Conservation (phyloP, 2,797 vertebrate genomes). For the Microctenopoma lineatum region DNA sequence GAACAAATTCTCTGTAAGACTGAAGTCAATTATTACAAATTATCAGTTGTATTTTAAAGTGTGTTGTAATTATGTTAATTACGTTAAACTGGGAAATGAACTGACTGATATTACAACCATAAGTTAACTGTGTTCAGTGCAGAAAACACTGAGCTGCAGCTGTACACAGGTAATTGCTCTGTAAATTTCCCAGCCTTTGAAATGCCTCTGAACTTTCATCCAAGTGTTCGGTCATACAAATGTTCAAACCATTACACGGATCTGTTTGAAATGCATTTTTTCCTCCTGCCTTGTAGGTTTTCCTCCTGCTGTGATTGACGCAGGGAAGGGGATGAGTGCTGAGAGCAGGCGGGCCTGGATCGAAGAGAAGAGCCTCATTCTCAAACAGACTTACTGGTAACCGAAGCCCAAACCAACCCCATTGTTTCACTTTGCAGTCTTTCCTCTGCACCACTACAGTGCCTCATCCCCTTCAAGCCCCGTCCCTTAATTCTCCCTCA, state of each 20-base stretch:
- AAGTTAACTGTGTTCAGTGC: neutral
- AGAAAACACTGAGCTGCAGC: conserved; percentile 2
- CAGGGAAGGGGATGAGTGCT: conserved; percentile 86
- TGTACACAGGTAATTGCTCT: neutral
- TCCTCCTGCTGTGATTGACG: conserved; percentile 86
- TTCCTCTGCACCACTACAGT: conserved; percentile 7
- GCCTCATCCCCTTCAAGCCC: conserved; percentile 40
- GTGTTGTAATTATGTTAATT: conserved; percentile 11
- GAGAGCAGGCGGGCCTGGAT: conserved; percentile 88
- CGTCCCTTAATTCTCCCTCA: conserved; percentile 42
- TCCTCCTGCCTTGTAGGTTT: conserved; percentile 71
- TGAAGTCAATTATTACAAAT: conserved; percentile 26
- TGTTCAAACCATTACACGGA: conserved; percentile 45
- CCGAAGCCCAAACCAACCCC: conserved; percentile 41
- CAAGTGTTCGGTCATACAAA: conserved; percentile 32
- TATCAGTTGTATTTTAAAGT: conserved; percentile 39
- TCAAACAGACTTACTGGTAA: conserved; percentile 93
- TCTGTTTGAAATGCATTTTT: conserved; percentile 48
- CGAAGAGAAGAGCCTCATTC: conserved; percentile 86
- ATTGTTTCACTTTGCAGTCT: conserved; percentile 39
- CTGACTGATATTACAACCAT: neutral
- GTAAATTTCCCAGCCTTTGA: conserved; percentile 37
- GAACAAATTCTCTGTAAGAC: conserved; percentile 23
- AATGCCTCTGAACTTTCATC: conserved; percentile 39
- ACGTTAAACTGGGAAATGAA: conserved; percentile 6